Base-by-base conservation (phyloP, 2,888 invertebrate species). In the Venusia cambrica region DNA sequence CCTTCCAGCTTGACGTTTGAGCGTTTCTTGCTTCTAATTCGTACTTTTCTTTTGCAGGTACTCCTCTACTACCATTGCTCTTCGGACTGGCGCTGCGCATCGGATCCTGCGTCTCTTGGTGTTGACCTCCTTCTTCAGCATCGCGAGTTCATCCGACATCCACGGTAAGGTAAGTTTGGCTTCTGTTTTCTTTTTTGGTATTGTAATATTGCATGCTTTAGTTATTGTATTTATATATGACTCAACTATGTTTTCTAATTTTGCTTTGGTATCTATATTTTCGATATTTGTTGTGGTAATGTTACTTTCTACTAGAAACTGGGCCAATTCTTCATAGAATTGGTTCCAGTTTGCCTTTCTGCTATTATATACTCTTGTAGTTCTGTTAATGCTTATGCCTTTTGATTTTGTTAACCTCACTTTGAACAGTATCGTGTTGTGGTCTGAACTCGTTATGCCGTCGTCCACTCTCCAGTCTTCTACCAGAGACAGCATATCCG, bases 331-430 rank as follows among this genome's bases (percentile, higher is more conserved):
- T 18, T 38, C 38, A 33, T n/a, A 15, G 47, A 54, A 54, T 1
- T 36, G n/a, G 0, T 1, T 0, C 51, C 50, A 51, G 12, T 50
- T 38, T 1, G 45, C 51, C 34, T 51, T 54, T 17, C 22, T 50
- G 1, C 33, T 50, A 3, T 45, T 48, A 5, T 27, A 55, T 4
- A 7, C 17, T 18, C 51, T 34, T 7, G 18, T 18, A 0, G 55
- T 52, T 1, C 45, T 22, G 0, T 10, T 3, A 0, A 49, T 31
- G 1, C 8, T n/a, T 0, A 22, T 20, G 0, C 33, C 39, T 16
- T 25, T 34, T 7, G 7, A 3, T 7, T 7, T 46, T n/a, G 7
- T 1, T n/a, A 42, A 0, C 0, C 17, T 36, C 0, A 59, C 18
- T 2, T 38, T 25, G 3, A 58, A 55, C 0, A 6, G 4, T 4